Conservation (phyloP, 2,113 vertebrate genomes). For the Otocyon megalotis region DNA sequence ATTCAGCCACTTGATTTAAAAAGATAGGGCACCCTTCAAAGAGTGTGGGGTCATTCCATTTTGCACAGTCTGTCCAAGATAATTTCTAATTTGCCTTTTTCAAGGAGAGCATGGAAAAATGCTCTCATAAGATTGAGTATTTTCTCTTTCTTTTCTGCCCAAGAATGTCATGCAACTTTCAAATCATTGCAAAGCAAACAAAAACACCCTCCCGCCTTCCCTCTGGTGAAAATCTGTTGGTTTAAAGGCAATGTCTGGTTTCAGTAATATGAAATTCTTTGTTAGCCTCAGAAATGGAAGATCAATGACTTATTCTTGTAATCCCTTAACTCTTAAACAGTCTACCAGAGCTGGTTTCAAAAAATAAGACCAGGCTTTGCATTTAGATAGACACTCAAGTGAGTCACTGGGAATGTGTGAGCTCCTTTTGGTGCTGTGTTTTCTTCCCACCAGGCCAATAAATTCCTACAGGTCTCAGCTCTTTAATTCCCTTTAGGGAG, state of each 20-base stretch:
- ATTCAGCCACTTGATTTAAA: conserved; percentile 20
- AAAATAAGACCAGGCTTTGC: conserved; percentile 70
- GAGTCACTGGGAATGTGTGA: conserved; percentile 64
- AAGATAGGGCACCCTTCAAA: conserved; percentile 35
- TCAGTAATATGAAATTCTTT: conserved; percentile 71
- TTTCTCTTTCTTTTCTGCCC: conserved; percentile 31
- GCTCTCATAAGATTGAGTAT: neutral
- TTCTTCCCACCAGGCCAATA: conserved; percentile 74
- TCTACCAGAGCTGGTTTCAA: conserved; percentile 68
- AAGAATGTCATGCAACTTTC: conserved; percentile 43
- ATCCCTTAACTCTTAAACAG: conserved; percentile 72
- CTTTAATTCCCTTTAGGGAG: conserved; percentile 79
- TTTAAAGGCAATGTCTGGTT: conserved; percentile 67
- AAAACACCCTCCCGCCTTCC: neutral
- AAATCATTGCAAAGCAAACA: conserved; percentile 55
- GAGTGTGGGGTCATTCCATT: conserved; percentile 15
- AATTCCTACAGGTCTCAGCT: conserved; percentile 78
- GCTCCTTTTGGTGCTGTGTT: conserved; percentile 54
- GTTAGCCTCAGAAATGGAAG: conserved; percentile 72
- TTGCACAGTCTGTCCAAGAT: conserved; percentile 12
- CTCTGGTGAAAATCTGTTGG: conserved; percentile 17
- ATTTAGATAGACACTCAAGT: conserved; percentile 72
- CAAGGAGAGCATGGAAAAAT: neutral
- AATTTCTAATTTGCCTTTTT: conserved; percentile 62
- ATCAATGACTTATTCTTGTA: conserved; percentile 75